A percentile compares a stretch with the other conserved stretches of the same genome.
These are phyloP conservation scores for Homarus americanus DNA, from an alignment of 1,140 invertebrate genomes.

Conservation along the genomic window DNA sequence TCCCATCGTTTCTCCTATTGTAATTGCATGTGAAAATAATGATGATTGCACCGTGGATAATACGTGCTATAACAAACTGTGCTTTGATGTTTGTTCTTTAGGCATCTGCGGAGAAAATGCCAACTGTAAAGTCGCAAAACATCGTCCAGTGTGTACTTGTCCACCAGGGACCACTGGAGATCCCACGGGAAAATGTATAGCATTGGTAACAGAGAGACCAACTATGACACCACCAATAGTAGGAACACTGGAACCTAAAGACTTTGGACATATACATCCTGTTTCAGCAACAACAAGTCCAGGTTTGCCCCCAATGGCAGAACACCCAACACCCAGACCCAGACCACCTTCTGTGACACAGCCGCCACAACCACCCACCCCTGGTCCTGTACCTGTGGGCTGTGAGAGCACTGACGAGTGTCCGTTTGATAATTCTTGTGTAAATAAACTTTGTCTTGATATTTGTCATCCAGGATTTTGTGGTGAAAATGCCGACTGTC, in stretches of 20 bases:
- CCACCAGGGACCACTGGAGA: conserved; percentile 82
- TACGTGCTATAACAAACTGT: conserved; percentile 82
- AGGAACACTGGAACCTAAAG: conserved; percentile 12
- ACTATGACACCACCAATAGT: conserved; percentile 20
- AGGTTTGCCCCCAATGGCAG: conserved; percentile 43
- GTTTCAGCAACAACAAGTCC: not conserved
- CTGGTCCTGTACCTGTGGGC: conserved; percentile 56
- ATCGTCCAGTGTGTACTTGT: conserved; percentile 85
- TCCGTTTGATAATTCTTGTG: conserved; percentile 73
- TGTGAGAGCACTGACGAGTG: conserved; percentile 74
- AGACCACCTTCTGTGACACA: conserved; percentile 1
- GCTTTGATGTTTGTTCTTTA: conserved; percentile 82
- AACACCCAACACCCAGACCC: conserved; percentile 32
- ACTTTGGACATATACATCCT: conserved; percentile 46
- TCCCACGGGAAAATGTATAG: conserved; percentile 81
- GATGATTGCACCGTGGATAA: conserved; percentile 84
- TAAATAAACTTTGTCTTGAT: conserved; percentile 72
- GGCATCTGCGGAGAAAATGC: conserved; percentile 76
- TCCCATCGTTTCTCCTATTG: conserved; percentile 76
- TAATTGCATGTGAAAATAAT: conserved; percentile 85
- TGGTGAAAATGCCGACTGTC: conserved; percentile 84
- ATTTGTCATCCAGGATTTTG: conserved; percentile 68
- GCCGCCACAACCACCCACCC: conserved; percentile 56
- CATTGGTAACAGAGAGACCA: conserved; percentile 26
- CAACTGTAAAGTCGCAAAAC: conserved; percentile 83